Percentiles rank a stretch among this genome's conserved stretches.
Conservation (phyloP, 2,888 invertebrate genomes). For the Melolontha melolontha region DNA sequence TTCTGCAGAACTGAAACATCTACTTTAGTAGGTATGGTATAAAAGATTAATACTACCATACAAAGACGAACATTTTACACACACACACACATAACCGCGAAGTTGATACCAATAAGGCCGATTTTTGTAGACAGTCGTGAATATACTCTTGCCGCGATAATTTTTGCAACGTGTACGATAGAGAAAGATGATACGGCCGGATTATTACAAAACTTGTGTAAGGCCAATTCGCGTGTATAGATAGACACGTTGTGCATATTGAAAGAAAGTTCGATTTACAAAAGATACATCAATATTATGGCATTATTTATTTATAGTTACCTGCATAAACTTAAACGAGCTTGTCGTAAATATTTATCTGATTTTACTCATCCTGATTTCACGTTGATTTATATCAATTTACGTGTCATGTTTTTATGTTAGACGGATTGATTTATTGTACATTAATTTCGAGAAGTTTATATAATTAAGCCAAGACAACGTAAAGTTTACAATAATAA, state of each 20-base stretch:
- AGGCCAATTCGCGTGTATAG: constrained; percentile 19
- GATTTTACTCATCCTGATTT: constrained; percentile 2
- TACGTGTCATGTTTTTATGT: neutral
- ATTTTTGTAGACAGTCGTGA: constrained; percentile 26
- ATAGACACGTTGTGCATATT: neutral
- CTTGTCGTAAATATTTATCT: constrained; percentile 21
- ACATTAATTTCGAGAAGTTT: no score
- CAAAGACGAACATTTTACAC: constrained; percentile 14
- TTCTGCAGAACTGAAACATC: constrained; percentile 49
- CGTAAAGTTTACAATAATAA: no score
- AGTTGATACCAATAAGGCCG: constrained; percentile 38
- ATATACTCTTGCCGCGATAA: constrained; percentile 14
- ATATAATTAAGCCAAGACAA: no score
- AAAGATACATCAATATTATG: constrained; percentile 16
- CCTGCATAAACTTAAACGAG: neutral
- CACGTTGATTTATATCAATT: neutral
- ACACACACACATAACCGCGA: constrained; percentile 10
- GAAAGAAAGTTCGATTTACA: constrained; percentile 21
- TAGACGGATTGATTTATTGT: no score
- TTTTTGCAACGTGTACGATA: constrained; percentile 34
- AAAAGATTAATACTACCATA: constrained; percentile 48
- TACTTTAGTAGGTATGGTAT: constrained; percentile 46
- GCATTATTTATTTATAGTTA: constrained; percentile 4
- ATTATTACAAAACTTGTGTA: constrained; percentile 28
- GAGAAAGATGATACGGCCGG: constrained; percentile 27